Percentiles rank a stretch among this genome's conserved stretches.
phyloP scores from a whole-genome alignment of 30 jellyfish, hydroid and myxozoan genomes.

The Chrysaora quinquecirrha region DNA sequence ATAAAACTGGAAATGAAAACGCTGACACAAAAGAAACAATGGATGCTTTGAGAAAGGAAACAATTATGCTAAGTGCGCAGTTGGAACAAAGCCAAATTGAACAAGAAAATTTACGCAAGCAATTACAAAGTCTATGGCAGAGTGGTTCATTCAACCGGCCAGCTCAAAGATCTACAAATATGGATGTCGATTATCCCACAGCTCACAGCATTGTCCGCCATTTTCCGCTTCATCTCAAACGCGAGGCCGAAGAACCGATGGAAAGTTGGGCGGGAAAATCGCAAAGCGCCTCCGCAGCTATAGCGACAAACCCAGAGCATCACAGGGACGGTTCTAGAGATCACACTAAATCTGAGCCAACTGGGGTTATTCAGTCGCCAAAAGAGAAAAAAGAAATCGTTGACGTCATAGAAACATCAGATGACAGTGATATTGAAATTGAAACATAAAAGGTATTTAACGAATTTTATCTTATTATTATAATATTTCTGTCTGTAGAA shows the following conservation, averaged over 20 bases:
- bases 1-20: slow-evolving; percentile 64
- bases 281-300: slow-evolving; percentile 53
- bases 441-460: slow-evolving; percentile 63
- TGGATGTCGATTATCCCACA: slow-evolving; percentile 66
- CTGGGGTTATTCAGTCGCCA: slow-evolving; percentile 23
- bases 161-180: slow-evolving; percentile 42
- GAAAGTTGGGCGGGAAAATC: slow-evolving; percentile 63
- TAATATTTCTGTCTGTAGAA: too few relatives aligned
- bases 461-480: too few relatives aligned
- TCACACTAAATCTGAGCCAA: neutral
- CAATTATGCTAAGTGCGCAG: slow-evolving; percentile 71
- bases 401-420: slow-evolving; percentile 67
- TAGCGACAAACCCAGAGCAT: slow-evolving; percentile 21
- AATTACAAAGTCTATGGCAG: slow-evolving; percentile 61
- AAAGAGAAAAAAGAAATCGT: slow-evolving; percentile 24
- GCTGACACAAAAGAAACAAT: slow-evolving; percentile 70
- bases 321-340: slow-evolving; percentile 9
- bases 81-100: slow-evolving; percentile 87
- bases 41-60: slow-evolving; percentile 78
- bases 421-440: slow-evolving; percentile 81
- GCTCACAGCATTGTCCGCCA: slow-evolving; percentile 70
- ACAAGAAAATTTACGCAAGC: slow-evolving; percentile 88
- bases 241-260: slow-evolving; percentile 70
- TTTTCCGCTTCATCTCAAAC: slow-evolving; percentile 59
- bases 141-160: slow-evolving; percentile 31